phyloP scores from a whole-genome alignment of 2,797 vertebrate species.

The Pangasius larnaudii region DNA sequence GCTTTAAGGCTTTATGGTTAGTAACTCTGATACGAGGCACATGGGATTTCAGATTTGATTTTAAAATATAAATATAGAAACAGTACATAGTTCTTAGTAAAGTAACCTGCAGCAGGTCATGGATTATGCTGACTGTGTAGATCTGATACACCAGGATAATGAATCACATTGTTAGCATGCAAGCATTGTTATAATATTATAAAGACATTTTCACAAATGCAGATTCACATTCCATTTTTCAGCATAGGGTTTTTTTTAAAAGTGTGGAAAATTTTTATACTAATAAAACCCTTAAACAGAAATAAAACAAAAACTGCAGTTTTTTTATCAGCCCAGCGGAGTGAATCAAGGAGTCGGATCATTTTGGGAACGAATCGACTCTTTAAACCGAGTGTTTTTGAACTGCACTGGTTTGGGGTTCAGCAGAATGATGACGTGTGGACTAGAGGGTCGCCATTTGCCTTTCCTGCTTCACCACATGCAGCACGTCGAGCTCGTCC shows the following conservation, averaged over 20 bases:
- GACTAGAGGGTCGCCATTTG: conserved; percentile 22
- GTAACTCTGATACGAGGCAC: not conserved
- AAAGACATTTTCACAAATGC: not conserved
- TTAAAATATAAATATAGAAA: not conserved
- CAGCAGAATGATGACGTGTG: not conserved
- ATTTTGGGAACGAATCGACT: not conserved
- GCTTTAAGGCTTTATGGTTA: not conserved
- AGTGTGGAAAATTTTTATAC: not conserved
- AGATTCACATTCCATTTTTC: not conserved
- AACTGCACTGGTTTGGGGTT: not conserved
- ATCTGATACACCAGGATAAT: not conserved
- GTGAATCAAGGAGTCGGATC: not conserved
- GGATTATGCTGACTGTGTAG: not conserved
- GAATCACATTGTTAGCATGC: not conserved
- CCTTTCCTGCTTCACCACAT: conserved; percentile 16
- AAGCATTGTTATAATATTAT: not conserved
- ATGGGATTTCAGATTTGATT: not conserved
- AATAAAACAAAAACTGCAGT: not conserved
- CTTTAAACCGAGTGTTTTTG: not conserved
- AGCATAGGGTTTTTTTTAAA: not conserved
- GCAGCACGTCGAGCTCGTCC: conserved; percentile 19
- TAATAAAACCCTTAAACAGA: too few relatives aligned
- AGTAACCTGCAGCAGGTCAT: not conserved
- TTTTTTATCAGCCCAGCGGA: not conserved
- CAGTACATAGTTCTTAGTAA: not conserved